Evolutionary conservation across 2,888 invertebrate genomes (phyloP).

Genomic region (Lasius platythorax): DNA sequence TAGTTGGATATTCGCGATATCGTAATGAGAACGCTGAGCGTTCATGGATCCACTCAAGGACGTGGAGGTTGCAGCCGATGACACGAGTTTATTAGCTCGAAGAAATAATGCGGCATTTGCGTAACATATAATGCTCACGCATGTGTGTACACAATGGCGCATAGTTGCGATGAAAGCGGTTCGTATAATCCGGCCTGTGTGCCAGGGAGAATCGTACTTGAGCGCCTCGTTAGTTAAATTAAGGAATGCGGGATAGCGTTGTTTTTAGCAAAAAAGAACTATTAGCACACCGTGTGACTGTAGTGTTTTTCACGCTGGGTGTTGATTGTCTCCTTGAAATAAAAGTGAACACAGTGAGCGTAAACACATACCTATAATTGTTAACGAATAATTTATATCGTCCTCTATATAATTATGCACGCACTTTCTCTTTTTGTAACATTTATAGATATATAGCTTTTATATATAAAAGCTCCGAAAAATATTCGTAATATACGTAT

Average conservation of each 20-base stretch:
- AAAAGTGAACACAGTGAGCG: background rate
- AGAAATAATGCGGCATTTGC: slow-evolving; percentile 68
- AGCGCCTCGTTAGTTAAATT: slow-evolving; percentile 67
- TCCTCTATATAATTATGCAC: background rate
- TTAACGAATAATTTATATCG: background rate
- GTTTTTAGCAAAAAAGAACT: slow-evolving; percentile 58
- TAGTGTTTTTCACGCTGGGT: slow-evolving; percentile 29
- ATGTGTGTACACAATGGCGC: slow-evolving; percentile 66
- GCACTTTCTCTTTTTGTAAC: background rate
- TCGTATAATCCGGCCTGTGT: slow-evolving; percentile 70
- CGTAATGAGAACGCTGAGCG: slow-evolving; percentile 24
- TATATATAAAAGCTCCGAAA: background rate
- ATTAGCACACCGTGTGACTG: slow-evolving; percentile 35
- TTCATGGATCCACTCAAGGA: slow-evolving; percentile 59
- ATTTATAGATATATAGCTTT: background rate
- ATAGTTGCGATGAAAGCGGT: slow-evolving; percentile 76
- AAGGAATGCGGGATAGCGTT: slow-evolving; percentile 61
- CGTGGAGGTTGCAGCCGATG: slow-evolving; percentile 43
- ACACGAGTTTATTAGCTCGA: slow-evolving; percentile 68
- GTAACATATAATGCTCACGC: slow-evolving; percentile 70
- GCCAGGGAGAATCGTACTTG: slow-evolving; percentile 65
- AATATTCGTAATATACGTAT: background rate
- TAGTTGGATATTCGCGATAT: slow-evolving; percentile 17
- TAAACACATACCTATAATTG: background rate
- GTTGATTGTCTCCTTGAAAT: background rate